Percentiles rank a stretch among this genome's conserved stretches.
Evolutionary conservation across 2,797 vertebrate genomes (phyloP).

Genomic region (Aldrovandia affinis): DNA sequence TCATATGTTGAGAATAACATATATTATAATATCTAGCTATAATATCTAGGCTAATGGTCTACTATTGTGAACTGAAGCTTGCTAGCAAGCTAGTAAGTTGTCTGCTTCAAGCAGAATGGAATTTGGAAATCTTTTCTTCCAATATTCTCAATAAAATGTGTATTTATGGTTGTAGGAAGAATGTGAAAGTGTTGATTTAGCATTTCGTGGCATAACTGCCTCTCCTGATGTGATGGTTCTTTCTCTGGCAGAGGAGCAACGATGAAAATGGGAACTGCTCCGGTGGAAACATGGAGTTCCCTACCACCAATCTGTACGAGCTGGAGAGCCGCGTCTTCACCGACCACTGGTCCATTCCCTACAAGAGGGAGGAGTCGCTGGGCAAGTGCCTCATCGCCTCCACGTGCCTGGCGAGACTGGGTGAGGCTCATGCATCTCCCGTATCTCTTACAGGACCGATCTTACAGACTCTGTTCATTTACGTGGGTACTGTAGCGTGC

Average conservation of each 20-base stretch:
- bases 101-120: not conserved
- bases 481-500: not conserved
- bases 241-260: conserved; percentile 80
- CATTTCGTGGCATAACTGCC: not conserved
- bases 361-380: conserved; percentile 95
- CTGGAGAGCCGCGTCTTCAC: conserved; percentile 97
- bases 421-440: conserved; percentile 70
- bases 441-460: not conserved
- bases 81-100: not conserved
- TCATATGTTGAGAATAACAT: not conserved
- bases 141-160: not conserved
- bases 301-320: conserved; percentile 97
- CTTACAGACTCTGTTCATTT: not conserved
- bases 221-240: conserved; percentile 24
- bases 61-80: not conserved
- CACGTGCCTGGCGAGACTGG: conserved; percentile 90
- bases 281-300: conserved; percentile 93
- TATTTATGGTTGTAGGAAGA: not conserved
- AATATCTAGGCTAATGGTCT: not conserved
- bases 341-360: conserved; percentile 99
- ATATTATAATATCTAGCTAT: too few species aligned
- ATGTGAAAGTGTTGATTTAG: not conserved
- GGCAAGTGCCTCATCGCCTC: conserved; percentile 97
- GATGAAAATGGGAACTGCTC: conserved; percentile 98
- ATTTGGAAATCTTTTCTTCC: not conserved